phyloP scores from a whole-genome alignment of 2,888 invertebrate genomes.

The Phaonia tiefii region DNA sequence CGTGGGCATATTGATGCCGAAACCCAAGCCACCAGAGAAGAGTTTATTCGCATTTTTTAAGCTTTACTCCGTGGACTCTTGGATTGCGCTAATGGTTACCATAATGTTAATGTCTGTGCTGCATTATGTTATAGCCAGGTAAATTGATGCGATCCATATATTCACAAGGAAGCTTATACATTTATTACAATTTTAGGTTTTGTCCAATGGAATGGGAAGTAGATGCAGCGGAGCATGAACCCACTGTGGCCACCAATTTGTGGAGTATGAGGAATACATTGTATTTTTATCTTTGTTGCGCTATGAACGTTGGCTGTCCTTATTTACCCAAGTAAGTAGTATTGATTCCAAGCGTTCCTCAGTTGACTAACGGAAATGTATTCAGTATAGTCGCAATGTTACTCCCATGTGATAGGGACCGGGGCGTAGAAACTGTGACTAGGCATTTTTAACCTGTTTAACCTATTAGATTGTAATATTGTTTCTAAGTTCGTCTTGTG shows the following conservation, averaged over 20 bases:
- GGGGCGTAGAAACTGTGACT: too few relatives aligned
- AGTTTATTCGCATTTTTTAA: constrained; percentile 93
- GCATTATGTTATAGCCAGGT: constrained; percentile 90
- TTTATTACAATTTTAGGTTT: constrained; percentile 43
- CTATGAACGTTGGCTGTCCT: constrained; percentile 96
- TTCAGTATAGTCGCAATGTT: too few relatives aligned
- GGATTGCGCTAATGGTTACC: constrained; percentile 93
- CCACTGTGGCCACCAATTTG: constrained; percentile 87
- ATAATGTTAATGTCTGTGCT: constrained; percentile 90
- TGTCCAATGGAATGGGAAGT: constrained; percentile 90
- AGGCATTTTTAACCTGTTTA: too few relatives aligned
- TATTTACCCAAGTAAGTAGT: constrained; percentile 88
- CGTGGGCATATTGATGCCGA: constrained; percentile 93
- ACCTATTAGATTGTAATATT: too few relatives aligned
- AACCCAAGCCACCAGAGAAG: constrained; percentile 86
- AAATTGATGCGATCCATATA: background rate
- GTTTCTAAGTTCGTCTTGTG: too few relatives aligned
- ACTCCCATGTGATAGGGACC: too few relatives aligned
- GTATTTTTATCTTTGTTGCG: constrained; percentile 95
- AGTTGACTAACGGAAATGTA: too few relatives aligned
- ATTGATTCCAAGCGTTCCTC: too few relatives aligned
- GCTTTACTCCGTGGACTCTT: constrained; percentile 92
- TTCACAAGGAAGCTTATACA: background rate
- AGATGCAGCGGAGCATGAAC: constrained; percentile 85
- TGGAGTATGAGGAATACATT: constrained; percentile 93